Evolutionary conservation across 2,113 vertebrate species (phyloP), one percentile per base, ranked within the genome.

Genomic region (Megalops atlanticus): DNA sequence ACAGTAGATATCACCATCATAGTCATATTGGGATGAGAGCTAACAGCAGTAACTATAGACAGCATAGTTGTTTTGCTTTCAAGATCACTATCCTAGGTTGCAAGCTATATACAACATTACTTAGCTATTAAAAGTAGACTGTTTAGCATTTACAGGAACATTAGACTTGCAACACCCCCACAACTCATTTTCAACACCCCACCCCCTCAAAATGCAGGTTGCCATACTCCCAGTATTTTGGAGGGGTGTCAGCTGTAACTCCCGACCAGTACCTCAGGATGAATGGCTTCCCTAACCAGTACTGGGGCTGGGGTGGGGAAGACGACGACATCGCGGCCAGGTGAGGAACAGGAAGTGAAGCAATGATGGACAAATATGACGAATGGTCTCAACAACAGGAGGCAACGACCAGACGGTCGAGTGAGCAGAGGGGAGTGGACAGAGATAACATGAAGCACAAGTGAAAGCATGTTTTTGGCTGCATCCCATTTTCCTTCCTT

Each of bases 281-380:
- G 92, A 98, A 98, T 0, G 97, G 97, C 85, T 98, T 98, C 82
- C 97, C 97, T 41, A 98, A 98, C 8, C 95, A 96, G 81, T 98
- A 98, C 83, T 98, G 97, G 97, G 97, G 97, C 52, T 98, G 97
- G 97, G 97, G 97, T 0, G 97, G 97, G 0, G 97, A 98, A 84
- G 97, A 98, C 24, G 97, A 98, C 0, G 97, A 98, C 89, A 98
- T 98, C 0, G 96, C 97, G 71, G 92, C 95, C 85, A 95, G 97
- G 97, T 97, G 85, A 95, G 91, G n/a, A n/a, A 36, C 8, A 16
- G 16, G 27, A n/a, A 8, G 1, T 70, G 35, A 24, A 1, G 49
- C 18, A 16, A 49, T 3, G 24, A 38, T 36, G 71, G 8, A 21
- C 16, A 3, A 16, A 49, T 49, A 49, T 14, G 3, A 3, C 18